A percentile compares a stretch with the other conserved stretches of the same genome.
These are phyloP conservation scores for Tetrapedia diversipes DNA, from an alignment of 2,888 invertebrate genomes.

Conservation along the genomic window DNA sequence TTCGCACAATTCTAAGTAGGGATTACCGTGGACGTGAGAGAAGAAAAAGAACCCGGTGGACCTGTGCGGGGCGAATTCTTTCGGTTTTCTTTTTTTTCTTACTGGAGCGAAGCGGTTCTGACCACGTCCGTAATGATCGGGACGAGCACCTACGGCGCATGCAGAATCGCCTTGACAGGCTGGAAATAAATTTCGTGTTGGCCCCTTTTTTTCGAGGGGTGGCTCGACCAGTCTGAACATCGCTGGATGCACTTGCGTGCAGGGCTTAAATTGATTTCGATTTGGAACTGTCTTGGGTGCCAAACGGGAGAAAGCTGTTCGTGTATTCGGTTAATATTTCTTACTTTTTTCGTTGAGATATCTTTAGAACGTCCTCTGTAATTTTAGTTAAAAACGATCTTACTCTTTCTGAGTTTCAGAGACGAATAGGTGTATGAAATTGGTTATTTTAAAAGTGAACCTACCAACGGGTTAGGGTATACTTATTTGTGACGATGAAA, in stretches of 20 bases:
- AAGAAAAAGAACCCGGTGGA: slow-evolving; percentile 27
- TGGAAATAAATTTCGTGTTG: slow-evolving; percentile 63
- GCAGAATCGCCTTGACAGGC: slow-evolving; percentile 65
- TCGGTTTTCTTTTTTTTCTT: slow-evolving; percentile 36
- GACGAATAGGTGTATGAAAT: no score
- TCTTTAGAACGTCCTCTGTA: no score
- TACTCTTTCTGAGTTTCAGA: no score
- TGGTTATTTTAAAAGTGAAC: no score
- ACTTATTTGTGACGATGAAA: no score
- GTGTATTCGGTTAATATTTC: neutral
- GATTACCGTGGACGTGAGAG: slow-evolving; percentile 37
- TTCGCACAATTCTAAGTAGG: slow-evolving; percentile 49
- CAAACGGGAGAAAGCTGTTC: neutral
- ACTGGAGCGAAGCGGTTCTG: slow-evolving; percentile 17
- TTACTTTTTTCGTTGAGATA: neutral
- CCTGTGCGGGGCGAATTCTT: slow-evolving; percentile 22
- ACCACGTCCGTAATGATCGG: slow-evolving; percentile 62
- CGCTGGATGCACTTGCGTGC: neutral
- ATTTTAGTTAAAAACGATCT: no score
- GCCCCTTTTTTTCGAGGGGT: slow-evolving; percentile 21
- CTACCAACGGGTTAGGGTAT: no score
- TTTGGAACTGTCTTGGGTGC: slow-evolving; percentile 7
- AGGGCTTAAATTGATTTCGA: slow-evolving; percentile 32
- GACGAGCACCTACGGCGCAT: slow-evolving; percentile 58
- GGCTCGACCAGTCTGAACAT: slow-evolving; percentile 11